phyloP scores from a whole-genome alignment of 2,888 invertebrate species.

The Atethmia centrago region DNA sequence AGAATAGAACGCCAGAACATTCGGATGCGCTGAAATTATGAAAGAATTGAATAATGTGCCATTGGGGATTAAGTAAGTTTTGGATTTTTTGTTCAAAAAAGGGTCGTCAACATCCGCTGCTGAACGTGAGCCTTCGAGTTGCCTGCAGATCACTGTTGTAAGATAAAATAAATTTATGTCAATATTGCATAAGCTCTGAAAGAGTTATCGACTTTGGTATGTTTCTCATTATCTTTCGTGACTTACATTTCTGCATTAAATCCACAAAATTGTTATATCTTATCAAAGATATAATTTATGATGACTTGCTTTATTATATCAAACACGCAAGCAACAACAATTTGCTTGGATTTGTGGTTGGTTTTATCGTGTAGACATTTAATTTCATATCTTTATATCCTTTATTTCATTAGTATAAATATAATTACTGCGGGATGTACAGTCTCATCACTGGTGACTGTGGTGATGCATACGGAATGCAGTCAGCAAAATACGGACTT shows the following conservation, averaged over 20 bases:
- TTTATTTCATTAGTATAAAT: too few species aligned
- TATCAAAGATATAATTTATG: neutral
- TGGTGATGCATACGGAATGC: too few species aligned
- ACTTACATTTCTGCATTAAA: neutral
- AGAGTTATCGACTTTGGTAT: neutral
- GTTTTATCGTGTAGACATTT: neutral
- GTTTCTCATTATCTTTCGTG: neutral
- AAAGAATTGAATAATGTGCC: neutral
- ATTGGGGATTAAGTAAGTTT: neutral
- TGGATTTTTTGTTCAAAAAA: too few species aligned
- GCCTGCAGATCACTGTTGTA: neutral
- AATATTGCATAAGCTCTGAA: too few species aligned
- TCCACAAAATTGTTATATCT: neutral
- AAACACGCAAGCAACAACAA: neutral
- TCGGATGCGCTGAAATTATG: constrained; percentile 71
- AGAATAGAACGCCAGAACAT: constrained; percentile 87
- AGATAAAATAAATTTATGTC: neutral
- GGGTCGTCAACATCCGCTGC: neutral
- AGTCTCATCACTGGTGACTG: too few species aligned
- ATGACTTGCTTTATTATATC: neutral
- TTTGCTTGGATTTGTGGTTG: neutral
- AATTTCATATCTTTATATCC: neutral
- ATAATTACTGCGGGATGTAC: too few species aligned
- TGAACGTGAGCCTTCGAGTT: neutral
- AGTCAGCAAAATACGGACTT: too few species aligned